Base-by-base conservation (phyloP, 2,113 vertebrate species). In the Myotis lucifugus region DNA sequence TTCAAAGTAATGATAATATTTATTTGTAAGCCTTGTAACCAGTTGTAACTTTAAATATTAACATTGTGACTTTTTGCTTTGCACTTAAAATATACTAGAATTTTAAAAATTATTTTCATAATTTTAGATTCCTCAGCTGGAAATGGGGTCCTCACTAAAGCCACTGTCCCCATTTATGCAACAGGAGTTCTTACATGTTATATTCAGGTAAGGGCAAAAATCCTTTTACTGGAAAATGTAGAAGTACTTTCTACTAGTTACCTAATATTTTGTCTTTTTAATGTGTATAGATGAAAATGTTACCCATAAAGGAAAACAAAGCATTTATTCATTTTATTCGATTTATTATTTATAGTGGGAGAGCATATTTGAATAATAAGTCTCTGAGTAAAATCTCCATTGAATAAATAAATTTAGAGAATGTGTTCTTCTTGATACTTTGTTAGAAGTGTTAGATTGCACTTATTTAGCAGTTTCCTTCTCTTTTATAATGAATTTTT, bases 81-180 rank as follows among this genome's bases (percentile, higher is more conserved):
- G n/a, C 11, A 54, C 70, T 94, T 95, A 83, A 96, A 93, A 85
- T 23, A 77, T 87, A 59, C 84, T 96, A 46, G 42, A 67, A 93
- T 73, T 94, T 97, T 95, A 64, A 8, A 56, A 96, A 94, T 83
- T 61, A 59, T 95, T 89, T 94, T 93, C 69, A 93, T 97, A 88
- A 92, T 96, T 93, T 96, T 97, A 99, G 99, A 99, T 98, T 98
- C 98, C 89, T 98, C 99, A 97, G 98, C 99, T 94, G 99, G 99
- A 74, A 99, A 99, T 21, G 99, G 99, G 88, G 99, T 99, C 97
- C 99, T 99, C 94, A 99, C 99, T 97, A 99, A 99, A 99, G 99
- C 99, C 77, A 99, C 99, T 1, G 99, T 99, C 95, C 99, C 99
- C 70, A 99, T 99, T 98, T 99, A 99, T 98, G 99, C 99, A 98